phyloP scores from a whole-genome alignment of 2,888 invertebrate genomes.

The Rhamnusium bicolor region DNA sequence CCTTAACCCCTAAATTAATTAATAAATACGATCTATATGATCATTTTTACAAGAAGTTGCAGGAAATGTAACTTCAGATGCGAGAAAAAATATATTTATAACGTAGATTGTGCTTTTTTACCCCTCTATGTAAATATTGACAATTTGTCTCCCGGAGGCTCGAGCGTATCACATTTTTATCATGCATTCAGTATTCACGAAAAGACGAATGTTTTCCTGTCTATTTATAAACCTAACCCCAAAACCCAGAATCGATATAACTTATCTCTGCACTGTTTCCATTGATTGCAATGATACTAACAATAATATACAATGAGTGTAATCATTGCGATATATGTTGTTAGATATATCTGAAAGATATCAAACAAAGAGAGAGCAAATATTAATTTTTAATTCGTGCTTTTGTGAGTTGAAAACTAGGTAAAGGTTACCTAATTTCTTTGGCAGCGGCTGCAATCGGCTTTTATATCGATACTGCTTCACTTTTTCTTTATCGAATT shows the following conservation, averaged over 20 bases:
- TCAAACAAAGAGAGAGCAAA: slow-evolving; percentile 11
- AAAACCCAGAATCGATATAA: slow-evolving; percentile 34
- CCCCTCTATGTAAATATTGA: not conserved
- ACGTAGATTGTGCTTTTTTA: not conserved
- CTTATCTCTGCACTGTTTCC: slow-evolving; percentile 26
- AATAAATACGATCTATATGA: not conserved
- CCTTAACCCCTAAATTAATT: slow-evolving; percentile 6
- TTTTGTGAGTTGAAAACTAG: slow-evolving; percentile 11
- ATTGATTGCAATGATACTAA: not conserved
- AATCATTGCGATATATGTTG: not conserved
- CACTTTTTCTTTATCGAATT: not conserved
- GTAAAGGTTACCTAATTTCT: slow-evolving; percentile 34
- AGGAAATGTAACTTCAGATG: not conserved
- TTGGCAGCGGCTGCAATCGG: not conserved
- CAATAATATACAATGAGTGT: not conserved
- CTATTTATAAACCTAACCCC: slow-evolving; percentile 33
- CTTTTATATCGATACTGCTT: not conserved
- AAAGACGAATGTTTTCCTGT: slow-evolving; percentile 39
- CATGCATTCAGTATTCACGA: not conserved
- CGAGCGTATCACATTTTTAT: not conserved
- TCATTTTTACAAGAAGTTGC: not conserved
- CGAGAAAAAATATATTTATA: not conserved
- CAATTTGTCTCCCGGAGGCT: not conserved
- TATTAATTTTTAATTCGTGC: slow-evolving; percentile 24
- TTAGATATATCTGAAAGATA: not conserved